Conservation (phyloP, 2,888 invertebrate genomes). For the Ophion ventricosus region DNA sequence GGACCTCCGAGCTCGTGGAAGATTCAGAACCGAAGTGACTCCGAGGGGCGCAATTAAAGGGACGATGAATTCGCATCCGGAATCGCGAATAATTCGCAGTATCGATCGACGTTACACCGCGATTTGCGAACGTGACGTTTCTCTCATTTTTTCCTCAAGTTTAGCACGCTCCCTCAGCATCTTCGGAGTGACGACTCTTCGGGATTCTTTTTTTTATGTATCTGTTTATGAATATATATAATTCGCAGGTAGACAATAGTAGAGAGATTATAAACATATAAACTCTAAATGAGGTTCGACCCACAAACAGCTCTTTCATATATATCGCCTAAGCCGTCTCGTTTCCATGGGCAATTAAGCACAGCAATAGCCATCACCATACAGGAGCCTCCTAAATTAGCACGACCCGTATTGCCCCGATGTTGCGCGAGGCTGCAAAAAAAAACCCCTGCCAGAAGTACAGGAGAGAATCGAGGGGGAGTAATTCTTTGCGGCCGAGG, state of each 20-base stretch:
- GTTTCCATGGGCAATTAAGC: too few relatives aligned
- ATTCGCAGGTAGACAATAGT: not conserved
- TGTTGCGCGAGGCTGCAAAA: not conserved
- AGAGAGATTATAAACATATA: not conserved
- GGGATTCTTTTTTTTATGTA: not conserved
- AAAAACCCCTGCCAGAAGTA: constrained; percentile 41
- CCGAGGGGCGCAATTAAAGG: constrained; percentile 47
- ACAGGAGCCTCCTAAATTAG: not conserved
- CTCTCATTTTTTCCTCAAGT: not conserved
- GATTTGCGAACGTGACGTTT: constrained; percentile 14
- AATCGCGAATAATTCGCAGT: constrained; percentile 43
- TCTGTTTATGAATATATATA: too few relatives aligned
- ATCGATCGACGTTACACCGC: constrained; percentile 33
- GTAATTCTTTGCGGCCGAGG: constrained; percentile 37
- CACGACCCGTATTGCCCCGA: not conserved
- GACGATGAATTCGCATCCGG: constrained; percentile 24
- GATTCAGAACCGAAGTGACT: constrained; percentile 18
- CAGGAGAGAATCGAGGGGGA: constrained; percentile 9
- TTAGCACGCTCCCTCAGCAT: not conserved
- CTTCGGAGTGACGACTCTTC: not conserved
- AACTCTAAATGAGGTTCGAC: not conserved
- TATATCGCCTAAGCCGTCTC: too few relatives aligned
- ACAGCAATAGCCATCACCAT: not conserved
- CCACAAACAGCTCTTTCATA: too few relatives aligned
- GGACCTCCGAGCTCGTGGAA: constrained; percentile 44